These are phyloP conservation scores for Euborellia annulipes DNA, from an alignment of 1,140 invertebrate genomes.

Conservation along the genomic window DNA sequence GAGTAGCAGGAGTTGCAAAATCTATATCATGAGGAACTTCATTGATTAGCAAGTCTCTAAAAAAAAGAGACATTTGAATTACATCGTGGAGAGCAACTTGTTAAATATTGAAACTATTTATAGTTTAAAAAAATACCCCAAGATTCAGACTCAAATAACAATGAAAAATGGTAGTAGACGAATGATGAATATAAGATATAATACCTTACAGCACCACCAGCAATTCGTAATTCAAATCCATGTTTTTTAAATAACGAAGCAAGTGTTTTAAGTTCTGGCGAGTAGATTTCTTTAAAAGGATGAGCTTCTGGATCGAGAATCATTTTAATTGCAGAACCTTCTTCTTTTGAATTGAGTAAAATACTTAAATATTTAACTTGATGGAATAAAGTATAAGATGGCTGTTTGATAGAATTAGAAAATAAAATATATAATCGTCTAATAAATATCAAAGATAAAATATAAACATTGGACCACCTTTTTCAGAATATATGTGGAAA, in stretches of 20 bases:
- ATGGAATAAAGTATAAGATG: no score
- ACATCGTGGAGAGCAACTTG: background rate
- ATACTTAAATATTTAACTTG: no score
- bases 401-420: no score
- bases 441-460: no score
- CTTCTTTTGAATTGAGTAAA: no score
- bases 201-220: conserved; percentile 79
- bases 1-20: conserved; percentile 95
- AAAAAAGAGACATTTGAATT: conserved; percentile 12
- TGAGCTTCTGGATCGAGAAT: no score
- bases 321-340: no score
- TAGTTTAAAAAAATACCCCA: background rate
- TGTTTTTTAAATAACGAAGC: conserved; percentile 61
- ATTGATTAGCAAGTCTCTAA: conserved; percentile 79
- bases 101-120: conserved; percentile 4
- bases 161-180: background rate
- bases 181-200: background rate
- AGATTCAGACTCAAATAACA: background rate
- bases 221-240: conserved; percentile 76
- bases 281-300: conserved; percentile 62
- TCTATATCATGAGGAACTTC: conserved; percentile 82
- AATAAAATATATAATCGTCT: no score
- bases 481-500: no score
- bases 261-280: conserved; percentile 54
- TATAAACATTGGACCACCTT: no score